A percentile compares a stretch with the other conserved stretches of the same genome.
These are phyloP conservation scores for Drosophila yakuba DNA, from an alignment of 1,140 invertebrate genomes.

Conservation along the genomic window DNA sequence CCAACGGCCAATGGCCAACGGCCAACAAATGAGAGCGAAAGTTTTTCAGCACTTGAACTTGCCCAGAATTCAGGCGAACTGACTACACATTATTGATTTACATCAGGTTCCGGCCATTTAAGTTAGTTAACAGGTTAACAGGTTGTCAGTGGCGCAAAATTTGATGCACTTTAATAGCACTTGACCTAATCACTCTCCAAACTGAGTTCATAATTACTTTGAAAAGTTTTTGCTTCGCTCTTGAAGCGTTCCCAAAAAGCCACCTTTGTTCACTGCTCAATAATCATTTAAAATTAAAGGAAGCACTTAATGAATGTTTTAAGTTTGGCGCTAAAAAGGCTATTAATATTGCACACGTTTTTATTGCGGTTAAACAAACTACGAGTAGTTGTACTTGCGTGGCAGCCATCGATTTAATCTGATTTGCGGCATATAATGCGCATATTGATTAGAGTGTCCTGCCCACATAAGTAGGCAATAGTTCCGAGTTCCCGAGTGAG, in stretches of 20 bases:
- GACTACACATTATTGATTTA: slow-evolving; percentile 14
- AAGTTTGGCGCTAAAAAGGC: too few relatives aligned
- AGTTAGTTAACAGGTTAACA: not conserved
- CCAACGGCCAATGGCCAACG: too few relatives aligned
- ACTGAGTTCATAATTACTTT: not conserved
- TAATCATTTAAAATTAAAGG: too few relatives aligned
- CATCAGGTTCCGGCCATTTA: not conserved
- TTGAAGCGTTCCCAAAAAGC: not conserved
- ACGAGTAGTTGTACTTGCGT: not conserved
- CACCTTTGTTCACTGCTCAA: not conserved
- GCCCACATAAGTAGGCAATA: slow-evolving; percentile 49
- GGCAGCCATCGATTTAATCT: not conserved
- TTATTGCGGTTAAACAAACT: not conserved
- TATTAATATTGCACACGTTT: too few relatives aligned
- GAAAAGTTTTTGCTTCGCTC: not conserved
- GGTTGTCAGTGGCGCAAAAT: not conserved
- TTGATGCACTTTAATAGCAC: not conserved
- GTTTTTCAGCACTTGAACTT: slow-evolving; percentile 1
- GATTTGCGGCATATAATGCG: not conserved
- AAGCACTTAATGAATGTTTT: too few relatives aligned
- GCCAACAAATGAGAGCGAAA: slow-evolving; percentile 17
- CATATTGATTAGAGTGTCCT: slow-evolving; percentile 19
- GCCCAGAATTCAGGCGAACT: not conserved
- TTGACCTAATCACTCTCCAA: not conserved
- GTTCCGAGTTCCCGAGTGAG: not conserved